Conservation (phyloP, 1,140 invertebrate species). For the Caenorhabditis elegans region DNA sequence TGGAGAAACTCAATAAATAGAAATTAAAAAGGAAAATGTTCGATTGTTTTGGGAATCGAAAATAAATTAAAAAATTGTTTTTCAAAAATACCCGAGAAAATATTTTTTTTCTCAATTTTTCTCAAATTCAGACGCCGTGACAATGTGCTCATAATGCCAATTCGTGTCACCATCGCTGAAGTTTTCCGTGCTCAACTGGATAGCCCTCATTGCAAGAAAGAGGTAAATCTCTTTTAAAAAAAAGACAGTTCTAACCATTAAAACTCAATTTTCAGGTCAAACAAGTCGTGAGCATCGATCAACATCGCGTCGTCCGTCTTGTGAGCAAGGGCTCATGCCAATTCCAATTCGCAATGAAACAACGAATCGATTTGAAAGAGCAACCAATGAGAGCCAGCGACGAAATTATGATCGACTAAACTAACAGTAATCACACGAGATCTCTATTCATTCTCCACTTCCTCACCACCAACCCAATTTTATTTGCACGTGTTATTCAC, state of each 20-base stretch:
- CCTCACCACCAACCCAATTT: too few relatives aligned
- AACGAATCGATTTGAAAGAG: constrained; percentile 61
- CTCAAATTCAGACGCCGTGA: constrained; percentile 59
- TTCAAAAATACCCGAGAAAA: too few relatives aligned
- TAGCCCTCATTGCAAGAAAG: constrained; percentile 51
- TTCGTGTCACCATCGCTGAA: constrained; percentile 57
- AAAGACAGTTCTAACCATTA: background rate
- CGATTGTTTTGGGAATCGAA: too few relatives aligned
- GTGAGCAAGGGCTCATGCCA: constrained; percentile 61
- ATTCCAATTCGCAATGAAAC: constrained; percentile 65
- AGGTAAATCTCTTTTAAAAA: background rate
- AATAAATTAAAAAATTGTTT: too few relatives aligned
- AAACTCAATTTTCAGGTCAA: constrained; percentile 35
- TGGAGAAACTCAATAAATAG: too few relatives aligned
- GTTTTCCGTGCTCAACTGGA: constrained; percentile 47
- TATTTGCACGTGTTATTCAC: constrained; percentile 17
- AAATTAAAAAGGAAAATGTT: too few relatives aligned
- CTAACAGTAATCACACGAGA: background rate
- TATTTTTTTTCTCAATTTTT: background rate
- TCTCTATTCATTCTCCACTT: background rate
- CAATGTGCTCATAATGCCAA: constrained; percentile 60
- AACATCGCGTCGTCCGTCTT: constrained; percentile 52
- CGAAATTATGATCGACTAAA: constrained; percentile 45
- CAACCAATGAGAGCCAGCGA: constrained; percentile 33
- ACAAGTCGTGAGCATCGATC: constrained; percentile 53